phyloP scores from a whole-genome alignment of 2,797 vertebrate genomes.

The Melopsittacus undulatus region DNA sequence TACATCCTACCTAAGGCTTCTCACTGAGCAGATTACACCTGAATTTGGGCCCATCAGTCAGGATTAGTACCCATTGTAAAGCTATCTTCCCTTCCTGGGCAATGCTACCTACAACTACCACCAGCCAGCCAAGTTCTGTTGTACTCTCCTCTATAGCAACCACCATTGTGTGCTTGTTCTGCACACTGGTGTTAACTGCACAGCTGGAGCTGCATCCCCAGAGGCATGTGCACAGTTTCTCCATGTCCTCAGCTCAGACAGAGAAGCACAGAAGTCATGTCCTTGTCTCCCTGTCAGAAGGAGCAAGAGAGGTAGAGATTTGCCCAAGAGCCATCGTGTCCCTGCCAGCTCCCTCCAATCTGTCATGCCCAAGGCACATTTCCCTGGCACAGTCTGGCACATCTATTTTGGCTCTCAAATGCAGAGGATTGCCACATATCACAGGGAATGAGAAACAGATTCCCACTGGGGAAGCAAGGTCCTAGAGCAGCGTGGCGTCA shows the following conservation, averaged over 20 bases:
- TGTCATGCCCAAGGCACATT: background rate
- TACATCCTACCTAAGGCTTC: background rate
- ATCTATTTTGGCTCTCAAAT: slow-evolving; percentile 11
- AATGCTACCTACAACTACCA: background rate
- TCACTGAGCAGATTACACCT: background rate
- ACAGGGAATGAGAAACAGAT: slow-evolving; percentile 14
- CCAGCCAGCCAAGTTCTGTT: background rate
- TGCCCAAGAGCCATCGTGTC: background rate
- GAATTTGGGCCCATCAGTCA: background rate
- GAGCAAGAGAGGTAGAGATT: background rate
- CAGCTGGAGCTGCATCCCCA: background rate
- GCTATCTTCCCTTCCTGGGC: background rate
- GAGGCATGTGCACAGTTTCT: background rate
- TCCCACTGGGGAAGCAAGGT: background rate
- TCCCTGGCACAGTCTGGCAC: background rate
- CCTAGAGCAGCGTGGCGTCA: background rate
- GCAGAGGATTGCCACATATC: background rate
- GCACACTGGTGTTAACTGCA: background rate
- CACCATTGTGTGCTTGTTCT: background rate
- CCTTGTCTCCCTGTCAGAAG: background rate
- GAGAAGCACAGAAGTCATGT: background rate
- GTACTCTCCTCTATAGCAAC: background rate
- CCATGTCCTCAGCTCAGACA: background rate
- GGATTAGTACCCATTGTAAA: background rate
- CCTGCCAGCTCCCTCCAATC: background rate